Conservation (phyloP, 2,888 invertebrate species). For the Hemithea aestivaria region DNA sequence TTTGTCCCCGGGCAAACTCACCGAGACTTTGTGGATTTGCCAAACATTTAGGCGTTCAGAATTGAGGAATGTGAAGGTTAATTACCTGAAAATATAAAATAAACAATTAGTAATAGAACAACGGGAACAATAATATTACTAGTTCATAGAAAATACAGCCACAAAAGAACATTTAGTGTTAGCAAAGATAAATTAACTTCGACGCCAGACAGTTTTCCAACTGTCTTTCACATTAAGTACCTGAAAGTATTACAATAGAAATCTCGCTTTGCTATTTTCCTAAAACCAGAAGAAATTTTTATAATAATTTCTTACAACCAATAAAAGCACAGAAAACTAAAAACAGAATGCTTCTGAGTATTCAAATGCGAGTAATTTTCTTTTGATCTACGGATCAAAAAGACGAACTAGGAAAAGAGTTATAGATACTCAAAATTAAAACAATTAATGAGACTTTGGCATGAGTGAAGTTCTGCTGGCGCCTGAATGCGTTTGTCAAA, state of each 20-base stretch:
- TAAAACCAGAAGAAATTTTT: too few species aligned
- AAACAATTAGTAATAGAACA: conserved; percentile 48
- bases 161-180: conserved; percentile 25
- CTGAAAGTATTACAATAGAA: too few species aligned
- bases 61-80: conserved; percentile 73
- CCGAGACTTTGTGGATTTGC: conserved; percentile 63
- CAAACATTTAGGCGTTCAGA: conserved; percentile 64
- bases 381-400: conserved; percentile 9
- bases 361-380: too few species aligned
- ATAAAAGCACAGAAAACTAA: too few species aligned
- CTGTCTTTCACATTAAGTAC: too few species aligned
- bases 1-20: conserved; percentile 61
- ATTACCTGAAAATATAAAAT: conserved; percentile 73
- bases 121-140: conserved; percentile 15
- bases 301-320: too few species aligned
- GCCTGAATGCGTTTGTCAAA: conserved; percentile 47
- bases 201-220: too few species aligned
- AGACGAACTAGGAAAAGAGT: conserved; percentile 24
- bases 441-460: conserved; percentile 31
- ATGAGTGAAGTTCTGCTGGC: conserved; percentile 41
- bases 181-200: too few species aligned
- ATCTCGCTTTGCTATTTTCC: too few species aligned
- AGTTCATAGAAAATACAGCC: conserved; percentile 16
- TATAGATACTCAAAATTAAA: conserved; percentile 18
- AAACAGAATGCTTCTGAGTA: too few species aligned